Conservation (phyloP, 2,113 vertebrate species). For the Thymallus thymallus region DNA sequence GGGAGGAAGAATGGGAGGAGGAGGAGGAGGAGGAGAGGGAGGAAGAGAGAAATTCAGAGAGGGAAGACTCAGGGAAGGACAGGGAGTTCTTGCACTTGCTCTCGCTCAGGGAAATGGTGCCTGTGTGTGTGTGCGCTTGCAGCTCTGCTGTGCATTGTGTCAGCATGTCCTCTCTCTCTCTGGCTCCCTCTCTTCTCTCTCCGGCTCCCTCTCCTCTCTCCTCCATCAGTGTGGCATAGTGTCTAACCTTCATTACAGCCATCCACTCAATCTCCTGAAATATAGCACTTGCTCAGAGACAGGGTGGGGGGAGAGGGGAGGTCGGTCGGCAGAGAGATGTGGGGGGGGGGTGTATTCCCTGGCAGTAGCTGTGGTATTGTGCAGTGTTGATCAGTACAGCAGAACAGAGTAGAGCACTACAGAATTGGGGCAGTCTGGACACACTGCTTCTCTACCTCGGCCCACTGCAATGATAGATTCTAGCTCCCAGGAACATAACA, state of each 20-base stretch:
- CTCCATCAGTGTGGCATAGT: background rate
- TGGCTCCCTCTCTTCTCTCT: background rate
- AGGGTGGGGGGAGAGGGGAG: background rate
- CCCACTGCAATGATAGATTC: too few relatives aligned
- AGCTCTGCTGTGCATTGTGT: background rate
- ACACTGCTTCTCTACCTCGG: background rate
- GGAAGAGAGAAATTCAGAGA: background rate
- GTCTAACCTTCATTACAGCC: constrained; percentile 26
- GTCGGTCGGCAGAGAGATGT: background rate
- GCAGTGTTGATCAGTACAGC: constrained; percentile 43
- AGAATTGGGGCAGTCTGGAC: too few relatives aligned
- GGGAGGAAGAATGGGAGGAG: too few relatives aligned
- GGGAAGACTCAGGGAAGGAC: background rate
- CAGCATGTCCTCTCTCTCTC: background rate
- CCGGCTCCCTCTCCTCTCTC: background rate
- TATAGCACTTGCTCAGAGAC: too few relatives aligned
- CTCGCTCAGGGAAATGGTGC: background rate
- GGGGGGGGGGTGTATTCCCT: constrained; percentile 51
- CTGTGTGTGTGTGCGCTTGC: background rate
- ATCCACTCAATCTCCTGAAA: background rate
- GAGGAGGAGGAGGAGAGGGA: background rate
- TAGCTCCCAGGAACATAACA: too few relatives aligned
- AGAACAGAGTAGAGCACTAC: constrained; percentile 29
- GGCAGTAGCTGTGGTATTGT: constrained; percentile 26
- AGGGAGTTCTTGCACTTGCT: constrained; percentile 1